A percentile compares a stretch with the other conserved stretches of the same genome.
phyloP scores from a whole-genome alignment of 2,888 invertebrate species.

The Mycalesis mineus region DNA sequence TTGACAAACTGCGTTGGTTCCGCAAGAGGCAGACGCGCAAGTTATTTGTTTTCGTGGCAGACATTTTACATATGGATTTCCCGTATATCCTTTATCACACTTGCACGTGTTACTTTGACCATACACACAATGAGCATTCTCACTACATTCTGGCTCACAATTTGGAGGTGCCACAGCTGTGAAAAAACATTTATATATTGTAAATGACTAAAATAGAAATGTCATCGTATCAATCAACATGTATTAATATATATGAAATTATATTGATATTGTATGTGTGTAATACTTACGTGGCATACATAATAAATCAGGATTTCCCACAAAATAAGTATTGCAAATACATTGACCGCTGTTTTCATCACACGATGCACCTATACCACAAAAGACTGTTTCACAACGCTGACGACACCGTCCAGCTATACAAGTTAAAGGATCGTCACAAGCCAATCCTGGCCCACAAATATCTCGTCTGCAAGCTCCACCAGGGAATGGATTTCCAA shows the following conservation, averaged over 20 bases:
- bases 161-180: constrained; percentile 86
- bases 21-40: constrained; percentile 86
- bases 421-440: constrained; percentile 87
- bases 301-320: constrained; percentile 92
- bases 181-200: constrained; percentile 35
- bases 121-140: constrained; percentile 92
- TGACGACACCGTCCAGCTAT: constrained; percentile 93
- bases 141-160: constrained; percentile 88
- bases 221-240: too few relatives aligned
- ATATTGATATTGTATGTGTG: too few relatives aligned
- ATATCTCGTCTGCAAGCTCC: constrained; percentile 89
- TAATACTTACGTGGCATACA: constrained; percentile 94
- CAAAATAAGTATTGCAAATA: constrained; percentile 90
- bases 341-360: constrained; percentile 89
- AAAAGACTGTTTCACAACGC: constrained; percentile 90
- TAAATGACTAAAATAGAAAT: too few relatives aligned
- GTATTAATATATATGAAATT: too few relatives aligned
- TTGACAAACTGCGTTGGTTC: constrained; percentile 87
- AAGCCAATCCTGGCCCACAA: constrained; percentile 87
- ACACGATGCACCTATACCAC: constrained; percentile 93
- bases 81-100: constrained; percentile 89
- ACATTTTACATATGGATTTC: constrained; percentile 93
- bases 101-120: constrained; percentile 86
- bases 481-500: constrained; percentile 95
- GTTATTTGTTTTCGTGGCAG: constrained; percentile 83